These are phyloP conservation scores for Tanytarsus gracilentus DNA, from an alignment of 2,888 invertebrate species.

Conservation along the genomic window DNA sequence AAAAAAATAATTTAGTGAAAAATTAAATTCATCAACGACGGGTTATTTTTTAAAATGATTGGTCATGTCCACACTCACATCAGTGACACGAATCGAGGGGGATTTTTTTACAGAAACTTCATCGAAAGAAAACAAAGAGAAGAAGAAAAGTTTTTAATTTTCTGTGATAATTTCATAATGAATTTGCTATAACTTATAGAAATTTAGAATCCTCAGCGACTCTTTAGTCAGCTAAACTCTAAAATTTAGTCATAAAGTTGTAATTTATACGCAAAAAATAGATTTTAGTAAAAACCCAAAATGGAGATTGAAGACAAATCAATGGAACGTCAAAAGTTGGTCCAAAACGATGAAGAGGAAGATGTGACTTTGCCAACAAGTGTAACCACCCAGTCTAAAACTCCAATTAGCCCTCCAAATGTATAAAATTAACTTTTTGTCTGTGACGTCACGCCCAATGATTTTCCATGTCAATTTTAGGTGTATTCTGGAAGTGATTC, in stretches of 20 bases:
- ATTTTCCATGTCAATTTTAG: not conserved
- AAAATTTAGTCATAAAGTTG: no score
- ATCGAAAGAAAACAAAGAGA: not conserved
- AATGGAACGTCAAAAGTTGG: constrained; percentile 43
- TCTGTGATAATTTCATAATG: not conserved
- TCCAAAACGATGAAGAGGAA: constrained; percentile 41
- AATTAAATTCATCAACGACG: no score
- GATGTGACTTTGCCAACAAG: constrained; percentile 32
- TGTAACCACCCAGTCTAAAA: constrained; percentile 7
- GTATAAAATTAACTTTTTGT: not conserved
- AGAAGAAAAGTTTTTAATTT: not conserved
- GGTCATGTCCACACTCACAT: not conserved
- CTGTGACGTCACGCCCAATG: not conserved
- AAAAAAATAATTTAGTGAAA: not conserved
- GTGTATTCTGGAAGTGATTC: constrained; percentile 26
- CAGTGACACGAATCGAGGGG: not conserved
- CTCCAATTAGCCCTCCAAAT: constrained; percentile 22
- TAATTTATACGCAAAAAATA: not conserved
- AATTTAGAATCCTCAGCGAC: no score
- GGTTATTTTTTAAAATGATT: not conserved
- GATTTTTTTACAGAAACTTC: not conserved
- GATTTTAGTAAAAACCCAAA: no score
- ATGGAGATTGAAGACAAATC: constrained; percentile 44
- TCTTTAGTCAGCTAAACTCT: no score
- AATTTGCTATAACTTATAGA: no score